Conservation (phyloP, 2,888 invertebrate species). For the Ctena decussata region DNA sequence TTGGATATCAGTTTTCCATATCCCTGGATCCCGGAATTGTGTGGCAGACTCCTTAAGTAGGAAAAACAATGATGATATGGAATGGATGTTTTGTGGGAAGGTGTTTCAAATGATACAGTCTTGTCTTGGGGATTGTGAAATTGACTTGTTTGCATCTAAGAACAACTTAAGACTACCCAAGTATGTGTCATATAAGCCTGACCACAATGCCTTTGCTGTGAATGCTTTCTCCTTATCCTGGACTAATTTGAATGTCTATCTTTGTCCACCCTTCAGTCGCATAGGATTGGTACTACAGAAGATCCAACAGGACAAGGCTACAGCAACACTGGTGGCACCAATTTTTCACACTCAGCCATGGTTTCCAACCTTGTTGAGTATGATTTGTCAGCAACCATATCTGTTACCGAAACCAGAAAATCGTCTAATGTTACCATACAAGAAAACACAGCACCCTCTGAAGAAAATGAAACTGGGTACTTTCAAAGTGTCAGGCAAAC, state of each 20-base stretch:
- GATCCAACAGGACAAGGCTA: constrained; percentile 31
- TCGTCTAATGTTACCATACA: too few relatives aligned
- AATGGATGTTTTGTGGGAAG: constrained; percentile 20
- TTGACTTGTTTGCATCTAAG: constrained; percentile 56
- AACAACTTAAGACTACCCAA: constrained; percentile 5
- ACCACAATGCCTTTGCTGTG: constrained; percentile 40
- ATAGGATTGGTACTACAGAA: constrained; percentile 45
- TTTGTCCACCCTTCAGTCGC: constrained; percentile 66
- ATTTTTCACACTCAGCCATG: too few relatives aligned
- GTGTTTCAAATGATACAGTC: constrained; percentile 5
- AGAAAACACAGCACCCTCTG: too few relatives aligned
- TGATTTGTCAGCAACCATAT: constrained; percentile 14
- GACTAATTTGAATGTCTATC: not conserved
- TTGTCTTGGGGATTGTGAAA: not conserved
- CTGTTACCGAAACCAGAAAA: too few relatives aligned
- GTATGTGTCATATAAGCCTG: constrained; percentile 46
- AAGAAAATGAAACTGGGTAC: too few relatives aligned
- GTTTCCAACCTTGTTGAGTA: too few relatives aligned
- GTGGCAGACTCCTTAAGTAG: constrained; percentile 29
- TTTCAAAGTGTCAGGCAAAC: constrained; percentile 17
- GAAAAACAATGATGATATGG: constrained; percentile 27
- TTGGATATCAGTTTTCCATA: constrained; percentile 34
- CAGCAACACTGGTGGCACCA: constrained; percentile 38
- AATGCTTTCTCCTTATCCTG: constrained; percentile 55
- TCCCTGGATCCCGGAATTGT: constrained; percentile 28